Evolutionary conservation across 2,888 invertebrate species (phyloP).

Genomic region (Xestia xanthographa): DNA sequence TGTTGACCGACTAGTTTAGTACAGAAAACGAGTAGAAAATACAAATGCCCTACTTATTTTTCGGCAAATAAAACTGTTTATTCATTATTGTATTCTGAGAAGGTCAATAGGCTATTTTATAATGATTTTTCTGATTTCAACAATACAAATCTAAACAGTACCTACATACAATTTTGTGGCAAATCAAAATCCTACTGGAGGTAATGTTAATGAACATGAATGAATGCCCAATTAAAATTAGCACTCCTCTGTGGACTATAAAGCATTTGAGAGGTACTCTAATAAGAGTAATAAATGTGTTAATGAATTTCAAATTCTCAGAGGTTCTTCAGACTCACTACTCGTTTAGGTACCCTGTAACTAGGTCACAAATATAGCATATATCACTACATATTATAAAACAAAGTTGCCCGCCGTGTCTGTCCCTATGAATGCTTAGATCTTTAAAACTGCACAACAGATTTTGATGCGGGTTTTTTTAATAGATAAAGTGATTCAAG

Average conservation of each 20-base stretch:
- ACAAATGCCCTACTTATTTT: neutral
- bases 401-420: no score
- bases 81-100: neutral
- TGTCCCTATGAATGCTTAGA: no score
- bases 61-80: neutral
- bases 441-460: no score
- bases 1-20: neutral
- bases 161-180: neutral
- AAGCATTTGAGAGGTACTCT: neutral
- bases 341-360: neutral
- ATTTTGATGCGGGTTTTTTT: no score
- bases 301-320: slow-evolving; percentile 4
- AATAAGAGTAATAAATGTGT: neutral
- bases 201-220: neutral
- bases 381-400: no score
- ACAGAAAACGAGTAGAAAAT: neutral
- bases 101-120: neutral
- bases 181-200: neutral
- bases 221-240: neutral
- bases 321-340: neutral
- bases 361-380: neutral
- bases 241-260: neutral
- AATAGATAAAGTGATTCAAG: no score
- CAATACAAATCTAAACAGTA: neutral
- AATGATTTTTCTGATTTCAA: neutral